phyloP scores from a whole-genome alignment of 2,113 vertebrate species.

The Gasterosteus aculeatus region DNA sequence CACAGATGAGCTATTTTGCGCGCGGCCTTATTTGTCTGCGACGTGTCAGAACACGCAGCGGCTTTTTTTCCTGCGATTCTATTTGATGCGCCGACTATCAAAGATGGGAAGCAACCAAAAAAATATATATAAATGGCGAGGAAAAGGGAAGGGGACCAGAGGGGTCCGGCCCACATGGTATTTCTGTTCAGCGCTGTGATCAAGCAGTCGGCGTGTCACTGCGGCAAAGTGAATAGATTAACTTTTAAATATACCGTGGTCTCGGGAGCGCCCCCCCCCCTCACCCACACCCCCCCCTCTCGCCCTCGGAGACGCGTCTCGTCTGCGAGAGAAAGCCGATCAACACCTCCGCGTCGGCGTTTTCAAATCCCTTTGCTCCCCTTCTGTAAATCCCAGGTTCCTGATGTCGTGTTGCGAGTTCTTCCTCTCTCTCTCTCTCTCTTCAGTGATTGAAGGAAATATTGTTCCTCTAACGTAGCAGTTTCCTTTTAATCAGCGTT shows the following conservation, averaged over 20 bases:
- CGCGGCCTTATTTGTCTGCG: conserved; percentile 71
- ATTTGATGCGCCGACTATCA: conserved; percentile 81
- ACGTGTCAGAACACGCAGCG: conserved; percentile 64
- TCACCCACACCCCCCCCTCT: conserved; percentile 6
- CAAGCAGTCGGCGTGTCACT: conserved; percentile 79
- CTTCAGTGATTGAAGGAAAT: conserved; percentile 56
- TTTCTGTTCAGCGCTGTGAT: conserved; percentile 79
- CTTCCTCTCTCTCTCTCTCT: neutral
- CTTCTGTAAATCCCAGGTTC: conserved; percentile 57
- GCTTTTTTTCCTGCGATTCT: conserved; percentile 56
- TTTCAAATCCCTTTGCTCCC: conserved; percentile 28
- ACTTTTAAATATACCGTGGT: conserved; percentile 81
- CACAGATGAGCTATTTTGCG: conserved; percentile 74
- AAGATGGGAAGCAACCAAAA: conserved; percentile 73
- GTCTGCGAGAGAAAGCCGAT: conserved; percentile 67
- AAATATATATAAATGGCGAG: conserved; percentile 68
- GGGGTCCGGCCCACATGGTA: conserved; percentile 78
- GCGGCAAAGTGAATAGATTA: conserved; percentile 85
- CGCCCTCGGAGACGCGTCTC: conserved; percentile 70
- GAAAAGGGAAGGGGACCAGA: conserved; percentile 72
- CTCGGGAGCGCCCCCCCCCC: conserved; percentile 58
- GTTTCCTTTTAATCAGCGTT: conserved; percentile 36
- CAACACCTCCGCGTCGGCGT: conserved; percentile 73
- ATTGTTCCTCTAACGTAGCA: conserved; percentile 37
- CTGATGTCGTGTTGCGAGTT: conserved; percentile 40